These are phyloP conservation scores for Caenorhabditis drosophilae DNA, from an alignment of 2,888 invertebrate species.

Conservation along the genomic window DNA sequence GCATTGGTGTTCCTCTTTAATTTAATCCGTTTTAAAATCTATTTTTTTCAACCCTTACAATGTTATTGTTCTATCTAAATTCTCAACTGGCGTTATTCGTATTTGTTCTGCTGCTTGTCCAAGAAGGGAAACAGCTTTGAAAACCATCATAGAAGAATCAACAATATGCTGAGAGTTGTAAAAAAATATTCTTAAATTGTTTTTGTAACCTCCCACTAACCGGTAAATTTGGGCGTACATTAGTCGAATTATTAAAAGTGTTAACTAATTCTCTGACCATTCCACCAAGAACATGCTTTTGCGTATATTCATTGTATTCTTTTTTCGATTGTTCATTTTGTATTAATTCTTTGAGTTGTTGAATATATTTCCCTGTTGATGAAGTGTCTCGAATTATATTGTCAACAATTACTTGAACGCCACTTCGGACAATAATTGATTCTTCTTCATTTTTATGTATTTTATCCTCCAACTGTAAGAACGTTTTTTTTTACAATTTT, in stretches of 20 bases:
- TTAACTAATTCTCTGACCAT: conserved; percentile 13
- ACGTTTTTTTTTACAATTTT: background rate
- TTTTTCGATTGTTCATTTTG: conserved; percentile 3
- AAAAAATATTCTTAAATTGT: background rate
- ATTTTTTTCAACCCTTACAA: background rate
- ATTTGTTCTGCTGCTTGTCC: conserved; percentile 6
- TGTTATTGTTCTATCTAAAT: background rate
- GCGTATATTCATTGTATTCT: conserved; percentile 12
- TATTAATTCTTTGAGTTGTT: conserved; percentile 14
- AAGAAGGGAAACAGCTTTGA: background rate
- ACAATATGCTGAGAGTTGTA: conserved; percentile 6
- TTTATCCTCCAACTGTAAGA: conserved; percentile 21
- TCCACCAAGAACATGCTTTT: conserved; percentile 16
- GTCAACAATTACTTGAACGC: conserved; percentile 35
- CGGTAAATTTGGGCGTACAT: too few relatives aligned
- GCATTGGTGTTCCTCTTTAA: conserved; percentile 21
- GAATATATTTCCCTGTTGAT: conserved; percentile 7
- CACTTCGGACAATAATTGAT: conserved; percentile 23
- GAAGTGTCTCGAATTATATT: conserved; percentile 38
- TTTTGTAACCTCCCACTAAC: too few relatives aligned
- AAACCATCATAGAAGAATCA: conserved; percentile 9
- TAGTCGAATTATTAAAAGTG: too few relatives aligned
- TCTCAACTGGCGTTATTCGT: background rate
- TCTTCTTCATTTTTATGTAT: conserved; percentile 19
- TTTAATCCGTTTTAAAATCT: background rate